phyloP scores from a whole-genome alignment of 2,797 vertebrate genomes.

The Pipistrellus kuhlii region DNA sequence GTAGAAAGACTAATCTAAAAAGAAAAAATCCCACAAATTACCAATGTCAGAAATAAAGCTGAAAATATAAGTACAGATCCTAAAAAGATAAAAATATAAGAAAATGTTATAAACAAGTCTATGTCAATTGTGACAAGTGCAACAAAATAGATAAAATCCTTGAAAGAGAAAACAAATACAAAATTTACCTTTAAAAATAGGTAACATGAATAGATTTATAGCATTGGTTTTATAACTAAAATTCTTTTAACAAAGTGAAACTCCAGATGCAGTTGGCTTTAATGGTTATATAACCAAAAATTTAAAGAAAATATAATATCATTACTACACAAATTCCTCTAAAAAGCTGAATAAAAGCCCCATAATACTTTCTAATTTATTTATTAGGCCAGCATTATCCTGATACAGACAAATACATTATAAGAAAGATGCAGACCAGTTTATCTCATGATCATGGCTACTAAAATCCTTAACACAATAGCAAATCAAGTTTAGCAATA shows the following conservation, averaged over 20 bases:
- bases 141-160: neutral
- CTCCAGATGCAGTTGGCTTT: neutral
- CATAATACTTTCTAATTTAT: neutral
- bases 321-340: neutral
- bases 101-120: neutral
- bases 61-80: neutral
- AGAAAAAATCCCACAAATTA: neutral
- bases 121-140: neutral
- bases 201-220: neutral
- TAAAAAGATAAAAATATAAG: neutral
- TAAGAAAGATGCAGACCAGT: neutral
- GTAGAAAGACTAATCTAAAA: neutral
- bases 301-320: neutral
- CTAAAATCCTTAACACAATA: constrained; percentile 10
- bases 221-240: neutral
- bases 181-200: neutral
- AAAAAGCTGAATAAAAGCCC: neutral
- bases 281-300: neutral
- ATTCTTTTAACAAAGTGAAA: constrained; percentile 1
- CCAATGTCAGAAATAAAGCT: neutral
- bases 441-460: neutral
- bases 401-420: neutral
- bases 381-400: neutral
- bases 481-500: neutral
- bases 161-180: neutral